Conservation (phyloP, 2,797 vertebrate genomes). For the Siniperca obscura region DNA sequence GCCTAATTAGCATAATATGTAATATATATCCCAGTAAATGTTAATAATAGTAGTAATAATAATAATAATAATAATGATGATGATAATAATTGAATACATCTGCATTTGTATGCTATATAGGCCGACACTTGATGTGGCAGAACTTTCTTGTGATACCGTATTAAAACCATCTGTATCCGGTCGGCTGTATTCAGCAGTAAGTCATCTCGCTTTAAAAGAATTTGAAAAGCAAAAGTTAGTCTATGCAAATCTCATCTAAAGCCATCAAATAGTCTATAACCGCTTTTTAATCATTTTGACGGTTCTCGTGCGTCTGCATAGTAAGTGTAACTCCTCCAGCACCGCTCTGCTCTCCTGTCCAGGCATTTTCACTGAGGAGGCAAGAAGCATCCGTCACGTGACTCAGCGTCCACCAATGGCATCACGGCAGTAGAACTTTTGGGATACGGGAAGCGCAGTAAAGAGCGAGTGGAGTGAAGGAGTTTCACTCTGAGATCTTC, state of each 20-base stretch:
- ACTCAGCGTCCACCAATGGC: constrained; percentile 74
- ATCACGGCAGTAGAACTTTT: constrained; percentile 43
- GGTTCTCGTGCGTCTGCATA: background rate
- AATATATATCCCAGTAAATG: background rate
- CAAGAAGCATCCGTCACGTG: constrained; percentile 76
- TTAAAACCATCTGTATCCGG: background rate
- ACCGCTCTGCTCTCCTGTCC: constrained; percentile 37
- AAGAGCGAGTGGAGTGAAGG: constrained; percentile 56
- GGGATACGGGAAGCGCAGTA: constrained; percentile 73
- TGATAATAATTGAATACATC: background rate
- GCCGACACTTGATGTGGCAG: background rate
- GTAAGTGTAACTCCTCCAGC: constrained; percentile 1
- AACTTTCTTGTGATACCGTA: background rate
- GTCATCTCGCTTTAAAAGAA: background rate
- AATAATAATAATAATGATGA: background rate
- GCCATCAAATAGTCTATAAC: background rate
- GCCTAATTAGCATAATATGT: background rate
- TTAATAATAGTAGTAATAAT: background rate
- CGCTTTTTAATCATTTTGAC: background rate
- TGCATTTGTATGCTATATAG: background rate
- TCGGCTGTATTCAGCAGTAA: background rate
- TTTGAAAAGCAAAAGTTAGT: background rate
- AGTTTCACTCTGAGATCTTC: constrained; percentile 63
- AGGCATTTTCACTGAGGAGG: constrained; percentile 54
- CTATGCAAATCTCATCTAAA: background rate